These are phyloP conservation scores for Limenitis camilla DNA, from an alignment of 2,888 invertebrate genomes.

Conservation along the genomic window DNA sequence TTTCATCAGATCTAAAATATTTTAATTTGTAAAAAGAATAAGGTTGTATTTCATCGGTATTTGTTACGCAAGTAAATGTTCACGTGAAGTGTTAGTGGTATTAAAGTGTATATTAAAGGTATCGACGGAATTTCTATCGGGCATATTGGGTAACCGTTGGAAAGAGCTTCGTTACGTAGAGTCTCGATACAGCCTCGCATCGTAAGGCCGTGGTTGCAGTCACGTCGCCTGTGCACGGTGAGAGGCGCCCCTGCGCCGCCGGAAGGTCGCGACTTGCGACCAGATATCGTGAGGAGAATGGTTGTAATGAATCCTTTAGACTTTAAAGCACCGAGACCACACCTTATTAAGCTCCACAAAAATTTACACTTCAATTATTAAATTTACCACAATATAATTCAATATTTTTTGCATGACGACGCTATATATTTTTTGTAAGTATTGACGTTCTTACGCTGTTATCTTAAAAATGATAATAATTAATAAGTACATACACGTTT, in stretches of 20 bases:
- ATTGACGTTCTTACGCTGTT: slow-evolving; percentile 14
- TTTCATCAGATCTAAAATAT: neutral
- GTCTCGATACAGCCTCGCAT: slow-evolving; percentile 72
- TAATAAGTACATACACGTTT: slow-evolving; percentile 42
- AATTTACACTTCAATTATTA: no score
- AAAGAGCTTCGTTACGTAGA: slow-evolving; percentile 72
- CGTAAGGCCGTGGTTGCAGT: slow-evolving; percentile 72
- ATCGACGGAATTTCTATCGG: slow-evolving; percentile 65
- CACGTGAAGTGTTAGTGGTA: slow-evolving; percentile 64
- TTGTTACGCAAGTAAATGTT: slow-evolving; percentile 56
- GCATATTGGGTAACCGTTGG: slow-evolving; percentile 69
- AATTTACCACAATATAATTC: slow-evolving; percentile 22
- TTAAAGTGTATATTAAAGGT: slow-evolving; percentile 45
- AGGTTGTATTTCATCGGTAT: slow-evolving; percentile 36
- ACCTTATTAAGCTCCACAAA: no score
- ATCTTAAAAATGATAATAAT: slow-evolving; percentile 42
- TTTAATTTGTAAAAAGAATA: neutral
- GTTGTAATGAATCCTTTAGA: slow-evolving; percentile 67
- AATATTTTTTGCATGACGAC: neutral
- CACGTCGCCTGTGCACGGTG: slow-evolving; percentile 72
- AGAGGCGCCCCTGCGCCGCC: slow-evolving; percentile 69
- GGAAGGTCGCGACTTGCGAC: slow-evolving; percentile 70
- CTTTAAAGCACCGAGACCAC: neutral
- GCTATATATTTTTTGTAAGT: neutral
- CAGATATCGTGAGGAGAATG: slow-evolving; percentile 63